A percentile compares a stretch with the other conserved stretches of the same genome.
Conservation (phyloP, 2,113 vertebrate genomes). For the Kryptolebias marmoratus region DNA sequence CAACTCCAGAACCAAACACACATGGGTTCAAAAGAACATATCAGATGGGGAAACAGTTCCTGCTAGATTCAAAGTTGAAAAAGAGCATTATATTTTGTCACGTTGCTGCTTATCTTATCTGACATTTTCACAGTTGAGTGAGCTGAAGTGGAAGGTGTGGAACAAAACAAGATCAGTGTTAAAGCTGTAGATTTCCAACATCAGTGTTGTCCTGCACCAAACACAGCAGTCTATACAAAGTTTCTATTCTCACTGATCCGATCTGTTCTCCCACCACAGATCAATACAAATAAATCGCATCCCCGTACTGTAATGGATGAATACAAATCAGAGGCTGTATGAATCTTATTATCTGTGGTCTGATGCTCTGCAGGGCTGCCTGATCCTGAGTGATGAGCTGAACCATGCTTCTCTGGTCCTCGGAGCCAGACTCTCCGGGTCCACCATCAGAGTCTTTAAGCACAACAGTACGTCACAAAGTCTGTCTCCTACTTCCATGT, state of each 20-base stretch:
- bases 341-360: not conserved
- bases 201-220: not conserved
- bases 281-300: too few species aligned
- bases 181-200: too few species aligned
- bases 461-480: slow-evolving; percentile 91
- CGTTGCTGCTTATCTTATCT: too few species aligned
- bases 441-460: slow-evolving; percentile 95
- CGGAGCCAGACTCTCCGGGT: slow-evolving; percentile 91
- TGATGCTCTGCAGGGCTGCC: slow-evolving; percentile 85
- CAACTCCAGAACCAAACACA: not conserved
- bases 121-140: too few species aligned
- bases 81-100: too few species aligned
- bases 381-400: slow-evolving; percentile 95
- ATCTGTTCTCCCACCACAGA: too few species aligned
- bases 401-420: slow-evolving; percentile 94
- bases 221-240: too few species aligned
- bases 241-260: too few species aligned
- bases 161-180: too few species aligned
- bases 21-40: too few species aligned
- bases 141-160: too few species aligned
- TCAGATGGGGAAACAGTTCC: not conserved
- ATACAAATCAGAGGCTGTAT: not conserved
- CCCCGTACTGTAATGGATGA: not conserved
- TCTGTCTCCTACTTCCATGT: not conserved
- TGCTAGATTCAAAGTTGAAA: not conserved